Percentiles rank a stretch among this genome's conserved stretches.
Conservation (phyloP, 2,113 vertebrate genomes). For the Sebastes schlegelii region DNA sequence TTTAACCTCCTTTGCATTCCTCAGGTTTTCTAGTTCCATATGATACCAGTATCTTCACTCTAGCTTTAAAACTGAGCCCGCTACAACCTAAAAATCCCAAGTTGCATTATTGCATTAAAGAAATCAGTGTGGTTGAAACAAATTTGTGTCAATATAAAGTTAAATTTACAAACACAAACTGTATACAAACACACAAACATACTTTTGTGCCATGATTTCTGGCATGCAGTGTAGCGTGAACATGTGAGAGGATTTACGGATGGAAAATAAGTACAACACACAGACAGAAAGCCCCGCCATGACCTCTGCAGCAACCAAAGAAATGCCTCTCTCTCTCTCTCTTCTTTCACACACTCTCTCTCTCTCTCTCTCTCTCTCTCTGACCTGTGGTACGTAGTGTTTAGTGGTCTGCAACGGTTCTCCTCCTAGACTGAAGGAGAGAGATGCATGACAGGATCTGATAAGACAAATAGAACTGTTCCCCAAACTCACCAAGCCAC, state of each 20-base stretch:
- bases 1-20: too few species aligned
- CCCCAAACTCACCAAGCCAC: constrained; percentile 64
- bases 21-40: too few species aligned
- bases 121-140: too few species aligned
- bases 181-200: constrained; percentile 7
- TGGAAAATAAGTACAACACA: constrained; percentile 44
- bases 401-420: constrained; percentile 53
- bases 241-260: constrained; percentile 57
- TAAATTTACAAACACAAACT: background rate
- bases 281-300: constrained; percentile 31
- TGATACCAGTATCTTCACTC: too few species aligned
- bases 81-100: too few species aligned
- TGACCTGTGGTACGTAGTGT: constrained; percentile 53
- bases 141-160: too few species aligned
- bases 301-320: constrained; percentile 59
- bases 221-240: constrained; percentile 24
- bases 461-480: constrained; percentile 80
- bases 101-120: too few species aligned
- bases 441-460: constrained; percentile 75
- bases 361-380: background rate
- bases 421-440: constrained; percentile 46
- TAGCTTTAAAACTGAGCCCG: too few species aligned
- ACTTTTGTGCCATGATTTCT: constrained; percentile 19
- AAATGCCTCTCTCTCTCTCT: constrained; percentile 49
- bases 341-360: constrained; percentile 15